Percentiles rank a stretch among this genome's conserved stretches.
Conservation (phyloP, 2,888 invertebrate species). For the Anarsia innoxiella region DNA sequence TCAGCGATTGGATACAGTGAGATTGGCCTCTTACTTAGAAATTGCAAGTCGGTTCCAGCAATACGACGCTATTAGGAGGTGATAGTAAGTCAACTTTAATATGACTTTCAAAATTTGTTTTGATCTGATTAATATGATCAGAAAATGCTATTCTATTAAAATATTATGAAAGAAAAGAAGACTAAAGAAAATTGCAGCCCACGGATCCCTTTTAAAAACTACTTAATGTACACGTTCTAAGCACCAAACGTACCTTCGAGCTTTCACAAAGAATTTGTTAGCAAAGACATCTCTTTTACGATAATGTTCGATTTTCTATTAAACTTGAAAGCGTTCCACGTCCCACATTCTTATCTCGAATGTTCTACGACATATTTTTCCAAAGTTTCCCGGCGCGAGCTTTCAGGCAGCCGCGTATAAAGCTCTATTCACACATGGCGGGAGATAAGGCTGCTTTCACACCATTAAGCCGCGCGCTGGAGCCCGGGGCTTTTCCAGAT, state of each 20-base stretch:
- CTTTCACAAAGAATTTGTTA: slow-evolving; percentile 68
- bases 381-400: slow-evolving; percentile 74
- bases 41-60: slow-evolving; percentile 30
- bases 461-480: slow-evolving; percentile 74
- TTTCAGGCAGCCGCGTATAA: slow-evolving; percentile 72
- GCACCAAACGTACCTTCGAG: slow-evolving; percentile 36
- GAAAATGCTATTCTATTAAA: neutral
- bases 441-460: slow-evolving; percentile 76
- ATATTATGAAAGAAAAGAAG: neutral
- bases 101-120: slow-evolving; percentile 31
- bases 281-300: slow-evolving; percentile 73
- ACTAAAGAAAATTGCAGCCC: slow-evolving; percentile 2
- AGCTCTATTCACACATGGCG: slow-evolving; percentile 76
- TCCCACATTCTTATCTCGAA: slow-evolving; percentile 74
- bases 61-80: slow-evolving; percentile 29
- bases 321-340: slow-evolving; percentile 73
- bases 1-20: slow-evolving; percentile 58
- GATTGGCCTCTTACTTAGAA: slow-evolving; percentile 45
- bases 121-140: neutral
- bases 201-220: slow-evolving; percentile 7
- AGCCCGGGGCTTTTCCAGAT: slow-evolving; percentile 76
- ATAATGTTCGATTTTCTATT: slow-evolving; percentile 76
- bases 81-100: slow-evolving; percentile 25
- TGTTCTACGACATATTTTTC: slow-evolving; percentile 74
- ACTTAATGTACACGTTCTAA: slow-evolving; percentile 5